Percentiles rank a stretch among this genome's conserved stretches.
phyloP scores from a whole-genome alignment of 2,888 invertebrate species.

The Acleris literana region DNA sequence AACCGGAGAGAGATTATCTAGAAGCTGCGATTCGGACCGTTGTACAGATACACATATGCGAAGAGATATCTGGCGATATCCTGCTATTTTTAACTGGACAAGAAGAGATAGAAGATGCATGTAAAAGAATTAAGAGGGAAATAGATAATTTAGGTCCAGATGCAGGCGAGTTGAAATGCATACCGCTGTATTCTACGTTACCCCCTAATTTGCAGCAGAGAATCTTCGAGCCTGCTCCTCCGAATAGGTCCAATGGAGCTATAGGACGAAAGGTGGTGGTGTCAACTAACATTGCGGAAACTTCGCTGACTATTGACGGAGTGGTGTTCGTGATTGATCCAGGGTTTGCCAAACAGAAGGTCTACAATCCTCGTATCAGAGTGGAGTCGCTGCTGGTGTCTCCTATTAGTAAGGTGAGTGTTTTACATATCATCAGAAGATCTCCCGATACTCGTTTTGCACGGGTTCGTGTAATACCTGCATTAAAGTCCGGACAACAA shows the following conservation, averaged over 20 bases:
- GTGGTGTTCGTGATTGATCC: conserved; percentile 99
- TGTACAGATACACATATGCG: conserved; percentile 96
- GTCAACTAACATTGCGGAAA: conserved; percentile 99
- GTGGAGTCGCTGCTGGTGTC: conserved; percentile 99
- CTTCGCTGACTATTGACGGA: conserved; percentile 99
- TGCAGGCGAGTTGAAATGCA: conserved; percentile 98
- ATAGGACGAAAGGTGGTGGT: conserved; percentile 97
- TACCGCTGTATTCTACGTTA: conserved; percentile 98
- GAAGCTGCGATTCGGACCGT: conserved; percentile 99
- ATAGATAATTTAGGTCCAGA: conserved; percentile 97
- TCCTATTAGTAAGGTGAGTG: conserved; percentile 93
- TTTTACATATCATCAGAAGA: not conserved
- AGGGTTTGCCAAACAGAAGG: conserved; percentile 99
- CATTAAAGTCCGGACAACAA: too few relatives aligned
- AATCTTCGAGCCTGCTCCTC: conserved; percentile 98
- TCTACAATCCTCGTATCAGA: conserved; percentile 92
- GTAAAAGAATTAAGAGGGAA: conserved; percentile 97
- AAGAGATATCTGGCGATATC: conserved; percentile 95
- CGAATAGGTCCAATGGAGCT: conserved; percentile 93
- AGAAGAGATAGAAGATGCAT: conserved; percentile 99
- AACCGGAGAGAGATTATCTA: conserved; percentile 97
- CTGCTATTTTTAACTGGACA: conserved; percentile 92
- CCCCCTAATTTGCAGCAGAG: conserved; percentile 98
- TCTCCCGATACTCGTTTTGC: too few relatives aligned
- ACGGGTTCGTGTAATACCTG: too few relatives aligned